Conservation (phyloP, 37 sponge, comb jelly and placozoan genomes). For the Lycopodina hypogea region DNA sequence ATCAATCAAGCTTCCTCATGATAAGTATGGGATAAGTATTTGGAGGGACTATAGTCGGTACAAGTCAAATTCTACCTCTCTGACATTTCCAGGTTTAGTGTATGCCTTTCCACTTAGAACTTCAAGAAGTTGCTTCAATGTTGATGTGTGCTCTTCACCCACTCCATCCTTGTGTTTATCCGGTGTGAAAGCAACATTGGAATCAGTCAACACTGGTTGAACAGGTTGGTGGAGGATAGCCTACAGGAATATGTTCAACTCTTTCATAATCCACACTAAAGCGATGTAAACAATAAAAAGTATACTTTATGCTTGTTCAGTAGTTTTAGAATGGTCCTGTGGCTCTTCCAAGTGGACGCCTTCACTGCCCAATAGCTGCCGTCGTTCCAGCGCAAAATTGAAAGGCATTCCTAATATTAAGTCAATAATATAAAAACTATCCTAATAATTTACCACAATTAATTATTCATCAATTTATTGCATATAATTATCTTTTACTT, state of each 20-base stretch:
- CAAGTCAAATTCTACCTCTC: background rate
- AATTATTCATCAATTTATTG: too few relatives aligned
- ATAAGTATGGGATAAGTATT: background rate
- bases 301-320: constrained; percentile 74
- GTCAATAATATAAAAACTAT: constrained; percentile 1
- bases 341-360: constrained; percentile 64
- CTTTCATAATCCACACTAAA: too few relatives aligned
- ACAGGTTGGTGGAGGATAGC: constrained; percentile 17
- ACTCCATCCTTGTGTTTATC: background rate
- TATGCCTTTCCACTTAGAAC: background rate
- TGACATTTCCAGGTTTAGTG: background rate
- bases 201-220: constrained; percentile 7
- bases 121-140: background rate
- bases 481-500: too few relatives aligned
- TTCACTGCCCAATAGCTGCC: constrained; percentile 89
- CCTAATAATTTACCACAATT: too few relatives aligned
- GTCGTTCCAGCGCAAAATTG: constrained; percentile 87
- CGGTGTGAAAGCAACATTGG: background rate
- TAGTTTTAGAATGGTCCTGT: constrained; percentile 55
- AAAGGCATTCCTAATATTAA: constrained; percentile 60
- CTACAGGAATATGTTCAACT: background rate
- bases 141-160: background rate
- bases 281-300: too few relatives aligned
- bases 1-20: background rate
- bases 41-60: too few relatives aligned